Evolutionary conservation across 2,113 vertebrate genomes (phyloP).

Genomic region (Oreochromis aureus): DNA sequence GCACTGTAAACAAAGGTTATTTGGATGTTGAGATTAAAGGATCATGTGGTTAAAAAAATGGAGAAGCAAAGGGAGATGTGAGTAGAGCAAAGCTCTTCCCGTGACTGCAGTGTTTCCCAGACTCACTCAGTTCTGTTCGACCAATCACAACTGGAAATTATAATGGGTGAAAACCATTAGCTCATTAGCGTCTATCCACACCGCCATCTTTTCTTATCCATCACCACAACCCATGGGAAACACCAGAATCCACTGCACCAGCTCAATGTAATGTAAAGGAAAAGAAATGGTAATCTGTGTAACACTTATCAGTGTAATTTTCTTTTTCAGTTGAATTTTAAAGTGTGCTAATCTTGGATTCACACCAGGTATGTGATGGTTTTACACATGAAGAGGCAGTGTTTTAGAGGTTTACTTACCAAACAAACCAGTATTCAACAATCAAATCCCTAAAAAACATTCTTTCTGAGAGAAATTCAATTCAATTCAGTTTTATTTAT

Average conservation of each 20-base stretch:
- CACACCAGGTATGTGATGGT: not conserved
- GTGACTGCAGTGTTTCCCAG: constrained; percentile 36
- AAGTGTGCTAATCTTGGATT: not conserved
- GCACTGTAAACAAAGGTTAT: not conserved
- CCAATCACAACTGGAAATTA: constrained; percentile 4
- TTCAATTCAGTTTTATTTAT: no score
- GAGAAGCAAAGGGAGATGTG: constrained; percentile 17
- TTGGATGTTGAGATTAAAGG: constrained; percentile 10
- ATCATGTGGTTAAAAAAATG: constrained; percentile 5
- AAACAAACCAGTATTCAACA: not conserved
- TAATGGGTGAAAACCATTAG: not conserved
- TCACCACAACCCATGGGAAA: constrained; percentile 21
- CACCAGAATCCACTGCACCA: constrained; percentile 27
- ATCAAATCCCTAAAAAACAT: not conserved
- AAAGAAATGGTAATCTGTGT: not conserved
- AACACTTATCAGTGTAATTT: constrained; percentile 46
- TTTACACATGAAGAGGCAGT: not conserved
- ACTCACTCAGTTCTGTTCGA: not conserved
- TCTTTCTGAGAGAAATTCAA: not conserved
- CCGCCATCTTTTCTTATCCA: not conserved
- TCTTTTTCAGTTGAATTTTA: not conserved
- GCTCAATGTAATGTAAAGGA: not conserved
- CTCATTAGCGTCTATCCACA: not conserved
- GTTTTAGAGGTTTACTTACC: not conserved
- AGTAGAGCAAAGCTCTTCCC: constrained; percentile 11